Conservation (phyloP, 2,113 vertebrate genomes). For the Boleophthalmus pectinirostris region DNA sequence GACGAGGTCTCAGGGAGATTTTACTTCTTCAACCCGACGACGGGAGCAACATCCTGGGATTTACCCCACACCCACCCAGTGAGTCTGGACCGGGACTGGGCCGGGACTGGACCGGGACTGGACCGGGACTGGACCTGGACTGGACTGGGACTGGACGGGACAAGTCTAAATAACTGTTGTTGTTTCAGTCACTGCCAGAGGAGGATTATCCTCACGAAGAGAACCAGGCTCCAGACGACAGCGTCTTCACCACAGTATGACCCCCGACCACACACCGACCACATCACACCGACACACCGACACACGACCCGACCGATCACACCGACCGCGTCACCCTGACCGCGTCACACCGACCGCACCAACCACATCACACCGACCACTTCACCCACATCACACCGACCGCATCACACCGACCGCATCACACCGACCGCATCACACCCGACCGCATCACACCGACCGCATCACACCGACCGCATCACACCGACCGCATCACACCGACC, state of each 20-base stretch:
- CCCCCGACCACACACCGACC: too few relatives aligned
- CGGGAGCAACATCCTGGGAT: neutral
- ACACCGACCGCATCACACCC: too few relatives aligned
- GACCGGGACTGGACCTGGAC: too few relatives aligned
- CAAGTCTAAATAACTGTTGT: neutral
- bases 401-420: too few relatives aligned
- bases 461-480: constrained; percentile 26
- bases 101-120: too few relatives aligned
- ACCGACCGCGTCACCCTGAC: too few relatives aligned
- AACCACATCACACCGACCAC: too few relatives aligned
- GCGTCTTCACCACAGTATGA: constrained; percentile 36
- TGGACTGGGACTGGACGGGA: too few relatives aligned
- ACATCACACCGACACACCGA: too few relatives aligned
- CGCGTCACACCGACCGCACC: constrained; percentile 8
- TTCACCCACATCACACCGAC: too few relatives aligned
- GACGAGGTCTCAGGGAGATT: neutral
- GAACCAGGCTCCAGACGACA: neutral
- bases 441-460: neutral
- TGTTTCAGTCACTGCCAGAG: constrained; percentile 84
- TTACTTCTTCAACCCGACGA: constrained; percentile 1
- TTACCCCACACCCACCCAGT: neutral
- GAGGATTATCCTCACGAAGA: constrained; percentile 83
- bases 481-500: neutral
- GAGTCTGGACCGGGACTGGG: too few relatives aligned
- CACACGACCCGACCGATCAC: too few relatives aligned